Base-by-base conservation (phyloP, 2,797 vertebrate species). In the Ctenosaura bakeri region DNA sequence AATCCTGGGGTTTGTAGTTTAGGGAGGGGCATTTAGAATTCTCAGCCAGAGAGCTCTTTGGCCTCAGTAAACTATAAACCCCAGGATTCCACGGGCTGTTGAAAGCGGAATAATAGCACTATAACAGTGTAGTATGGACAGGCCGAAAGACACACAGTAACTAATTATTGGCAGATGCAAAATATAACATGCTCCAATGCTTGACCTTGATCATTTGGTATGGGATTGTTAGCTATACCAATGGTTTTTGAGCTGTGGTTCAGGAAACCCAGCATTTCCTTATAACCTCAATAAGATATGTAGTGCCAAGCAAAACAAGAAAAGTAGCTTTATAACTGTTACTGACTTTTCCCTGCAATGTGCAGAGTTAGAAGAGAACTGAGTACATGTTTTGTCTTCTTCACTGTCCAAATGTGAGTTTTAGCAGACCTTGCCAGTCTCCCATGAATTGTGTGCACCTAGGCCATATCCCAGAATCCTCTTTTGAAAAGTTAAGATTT, bases 81-180 rank as follows among this genome's bases (percentile, higher is more conserved):
- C 42, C 42, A 46, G 42, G 4, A 46, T 46, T 46, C 42, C 4
- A 46, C 42, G 4, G 42, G 42, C 42, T 46, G 42, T 42, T 42
- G 42, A 46, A 46, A 46, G 42, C 4, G 42, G 42, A 46, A 46
- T 46, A 46, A 46, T 46, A 46, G 42, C 42, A 46, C 42, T 46
- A 46, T 46, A 46, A 46, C 42, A 46, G 42, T 46, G 42, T 46
- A 46, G 42, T 46, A 4, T 46, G 42, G 42, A 46, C 3, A 46
- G 42, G 42, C 42, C 42, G 4, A 46, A 46, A 46, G 42, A 46
- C 42, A 78, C 2, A 52, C 50, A 76, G 0, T 93, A 46, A 46
- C 42, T 88, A 92, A 92, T n/a, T 52, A 78, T 0, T 46, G 89
- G 88, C n/a, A 69, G 76, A 84, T 52, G 42, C 12, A 50, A 80